Evolutionary conservation across 2,113 vertebrate species (phyloP), one percentile per base, ranked within the genome.

Genomic region (Verasper variegatus): DNA sequence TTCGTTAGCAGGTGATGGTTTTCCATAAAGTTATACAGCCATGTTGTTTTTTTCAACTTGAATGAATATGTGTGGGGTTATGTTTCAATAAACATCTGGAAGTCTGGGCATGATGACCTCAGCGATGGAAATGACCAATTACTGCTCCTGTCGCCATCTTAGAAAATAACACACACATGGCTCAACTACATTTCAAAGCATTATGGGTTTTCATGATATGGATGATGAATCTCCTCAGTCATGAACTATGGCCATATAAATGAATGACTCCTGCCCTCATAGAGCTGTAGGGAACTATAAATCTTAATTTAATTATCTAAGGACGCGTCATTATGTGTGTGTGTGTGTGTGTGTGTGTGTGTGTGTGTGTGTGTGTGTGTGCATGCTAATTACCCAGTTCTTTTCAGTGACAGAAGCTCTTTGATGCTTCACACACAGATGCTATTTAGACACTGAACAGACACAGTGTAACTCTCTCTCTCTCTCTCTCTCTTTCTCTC

Each of bases 351-450:
- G 58, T 58, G 23, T 42, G 52, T 26, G 24, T 70, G 35, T 76
- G 71, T 17, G 56, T 73, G 80, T 74, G 51, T 47, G 71, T 24
- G 15, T 55, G 42, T 62, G 71, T 71, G 49, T 63, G 64, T 70
- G 57, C 76, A 84, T 84, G 73, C 75, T 80, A 90, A 91, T 88
- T 75, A 79, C 71, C 51, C 52, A 6, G 13, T 63, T 63, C 56
- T 65, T 49, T 52, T 68, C 47, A 75, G 13, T 84, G 77, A 90
- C 71, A 83, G 69, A 73, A 52, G 78, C 56, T 81, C 85, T 83
- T 86, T 90, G 81, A 90, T 70, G 62, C 67, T 64, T 81, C 54
- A 76, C 69, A 90, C 90, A 85, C 84, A 84, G 88, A 81, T 66
- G 62, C 78, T 55, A 81, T 89, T 90, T 64, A 89, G 40, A 79